Evolutionary conservation across 1,140 invertebrate species (phyloP).

Genomic region (Danaus melanippus): DNA sequence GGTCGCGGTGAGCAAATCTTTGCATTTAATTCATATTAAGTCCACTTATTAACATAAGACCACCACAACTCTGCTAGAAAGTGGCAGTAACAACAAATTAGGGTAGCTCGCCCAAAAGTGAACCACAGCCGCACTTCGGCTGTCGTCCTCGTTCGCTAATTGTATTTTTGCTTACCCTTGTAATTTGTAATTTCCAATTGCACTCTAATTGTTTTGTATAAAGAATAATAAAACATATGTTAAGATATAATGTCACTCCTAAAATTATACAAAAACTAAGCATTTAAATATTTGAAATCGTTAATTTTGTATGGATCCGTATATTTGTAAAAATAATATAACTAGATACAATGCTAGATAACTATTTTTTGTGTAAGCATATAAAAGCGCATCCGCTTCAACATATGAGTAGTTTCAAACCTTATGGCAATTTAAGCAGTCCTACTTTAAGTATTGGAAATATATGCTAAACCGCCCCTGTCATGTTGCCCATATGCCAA

Average conservation of each 20-base stretch:
- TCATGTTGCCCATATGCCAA: slow-evolving; percentile 60
- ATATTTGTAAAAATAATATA: too few species aligned
- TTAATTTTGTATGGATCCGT: too few species aligned
- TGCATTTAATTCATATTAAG: slow-evolving; percentile 17
- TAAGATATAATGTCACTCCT: neutral
- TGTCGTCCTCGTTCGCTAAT: slow-evolving; percentile 43
- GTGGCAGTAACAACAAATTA: slow-evolving; percentile 58
- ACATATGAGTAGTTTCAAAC: slow-evolving; percentile 10
- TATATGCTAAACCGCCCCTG: slow-evolving; percentile 50
- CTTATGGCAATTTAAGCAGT: slow-evolving; percentile 25
- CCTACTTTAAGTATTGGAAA: slow-evolving; percentile 45
- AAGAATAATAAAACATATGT: neutral
- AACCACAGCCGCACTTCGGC: slow-evolving; percentile 40
- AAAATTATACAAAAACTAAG: slow-evolving; percentile 3
- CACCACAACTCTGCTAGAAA: slow-evolving; percentile 35
- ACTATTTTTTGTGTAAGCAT: too few species aligned
- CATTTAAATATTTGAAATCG: slow-evolving; percentile 3
- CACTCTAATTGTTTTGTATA: slow-evolving; percentile 2
- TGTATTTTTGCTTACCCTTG: slow-evolving; percentile 61
- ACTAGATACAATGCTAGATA: too few species aligned
- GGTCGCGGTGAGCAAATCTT: neutral
- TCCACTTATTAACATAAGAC: slow-evolving; percentile 47
- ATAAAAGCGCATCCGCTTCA: too few species aligned
- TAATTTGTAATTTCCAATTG: slow-evolving; percentile 25
- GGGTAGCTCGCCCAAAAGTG: slow-evolving; percentile 25